phyloP scores from a whole-genome alignment of 2,797 vertebrate genomes.

The Mormyrus proboscirostris region DNA sequence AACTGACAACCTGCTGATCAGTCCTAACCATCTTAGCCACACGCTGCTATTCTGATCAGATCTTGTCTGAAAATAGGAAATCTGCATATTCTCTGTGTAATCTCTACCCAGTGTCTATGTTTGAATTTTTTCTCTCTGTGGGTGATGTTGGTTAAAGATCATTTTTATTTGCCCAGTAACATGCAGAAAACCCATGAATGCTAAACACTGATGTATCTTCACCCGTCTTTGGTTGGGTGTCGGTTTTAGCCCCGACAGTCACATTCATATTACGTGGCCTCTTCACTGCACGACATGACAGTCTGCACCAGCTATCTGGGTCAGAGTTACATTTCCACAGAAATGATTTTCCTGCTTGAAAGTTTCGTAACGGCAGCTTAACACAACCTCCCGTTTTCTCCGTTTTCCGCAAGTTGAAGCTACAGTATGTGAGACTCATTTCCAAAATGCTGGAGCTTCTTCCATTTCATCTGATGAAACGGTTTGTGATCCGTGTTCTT shows the following conservation, averaged over 20 bases:
- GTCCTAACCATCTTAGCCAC: background rate
- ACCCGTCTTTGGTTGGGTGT: background rate
- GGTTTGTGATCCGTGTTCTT: background rate
- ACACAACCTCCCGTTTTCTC: background rate
- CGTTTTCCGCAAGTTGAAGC: background rate
- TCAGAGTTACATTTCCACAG: background rate
- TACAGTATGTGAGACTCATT: background rate
- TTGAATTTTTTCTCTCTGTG: background rate
- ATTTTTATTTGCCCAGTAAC: background rate
- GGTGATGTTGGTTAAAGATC: background rate
- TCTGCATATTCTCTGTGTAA: background rate
- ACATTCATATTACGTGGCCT: background rate
- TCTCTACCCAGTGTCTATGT: background rate
- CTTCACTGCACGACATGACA: background rate
- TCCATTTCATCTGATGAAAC: background rate
- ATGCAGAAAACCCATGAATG: background rate
- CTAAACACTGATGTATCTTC: background rate
- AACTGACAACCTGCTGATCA: background rate
- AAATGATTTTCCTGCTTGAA: background rate
- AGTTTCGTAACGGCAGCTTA: background rate
- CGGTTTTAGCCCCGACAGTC: background rate
- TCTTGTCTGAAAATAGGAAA: background rate
- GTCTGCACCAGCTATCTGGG: background rate
- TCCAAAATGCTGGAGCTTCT: background rate
- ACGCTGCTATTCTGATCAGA: background rate